Evolutionary conservation across 1,140 invertebrate genomes (phyloP).

Genomic region (Hesperophylax magnus): DNA sequence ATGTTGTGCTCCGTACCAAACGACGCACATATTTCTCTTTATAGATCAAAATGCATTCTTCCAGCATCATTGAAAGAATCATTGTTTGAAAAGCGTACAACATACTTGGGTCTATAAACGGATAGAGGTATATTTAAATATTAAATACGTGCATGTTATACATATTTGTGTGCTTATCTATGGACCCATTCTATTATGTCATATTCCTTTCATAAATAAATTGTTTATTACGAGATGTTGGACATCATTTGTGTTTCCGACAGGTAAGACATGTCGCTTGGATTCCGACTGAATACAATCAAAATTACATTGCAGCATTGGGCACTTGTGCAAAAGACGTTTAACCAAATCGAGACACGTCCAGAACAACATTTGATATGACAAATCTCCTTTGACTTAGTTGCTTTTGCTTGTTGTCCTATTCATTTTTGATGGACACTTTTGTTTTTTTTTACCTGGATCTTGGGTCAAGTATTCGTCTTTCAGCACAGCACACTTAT

Average conservation of each 20-base stretch:
- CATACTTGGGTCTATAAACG: conserved; percentile 3
- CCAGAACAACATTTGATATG: too few species aligned
- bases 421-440: too few species aligned
- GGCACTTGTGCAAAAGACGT: neutral
- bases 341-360: too few species aligned
- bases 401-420: too few species aligned
- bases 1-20: too few species aligned
- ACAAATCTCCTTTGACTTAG: too few species aligned
- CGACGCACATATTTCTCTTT: neutral
- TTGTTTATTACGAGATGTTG: conserved; percentile 45
- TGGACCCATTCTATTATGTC: conserved; percentile 48
- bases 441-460: too few species aligned
- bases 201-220: conserved; percentile 54
- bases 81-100: neutral
- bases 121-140: conserved; percentile 2
- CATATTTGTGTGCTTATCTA: conserved; percentile 27
- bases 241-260: conserved; percentile 39
- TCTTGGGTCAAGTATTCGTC: too few species aligned
- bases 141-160: conserved; percentile 14
- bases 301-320: neutral
- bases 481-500: too few species aligned
- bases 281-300: neutral
- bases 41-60: neutral
- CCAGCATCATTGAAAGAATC: neutral
- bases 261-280: conserved; percentile 10